These are phyloP conservation scores for Tortrix viridana DNA, from an alignment of 2,888 invertebrate genomes.

Conservation along the genomic window DNA sequence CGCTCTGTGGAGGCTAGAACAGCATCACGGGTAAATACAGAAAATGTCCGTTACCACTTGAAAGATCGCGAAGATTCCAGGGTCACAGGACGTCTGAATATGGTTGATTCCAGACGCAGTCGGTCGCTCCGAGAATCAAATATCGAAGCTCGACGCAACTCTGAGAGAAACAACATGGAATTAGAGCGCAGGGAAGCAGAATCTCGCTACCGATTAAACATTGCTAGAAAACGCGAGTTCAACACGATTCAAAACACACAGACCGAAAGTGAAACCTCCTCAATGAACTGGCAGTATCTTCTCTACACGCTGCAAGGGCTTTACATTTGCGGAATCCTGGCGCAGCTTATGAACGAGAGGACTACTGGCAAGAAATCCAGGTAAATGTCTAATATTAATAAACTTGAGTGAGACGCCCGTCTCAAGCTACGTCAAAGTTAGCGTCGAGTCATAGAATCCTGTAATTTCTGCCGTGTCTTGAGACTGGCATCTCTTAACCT, in stretches of 20 bases:
- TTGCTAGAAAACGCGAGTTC: constrained; percentile 39
- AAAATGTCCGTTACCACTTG: constrained; percentile 1
- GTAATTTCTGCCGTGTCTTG: no score
- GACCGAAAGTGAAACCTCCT: constrained; percentile 37
- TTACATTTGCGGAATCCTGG: constrained; percentile 62
- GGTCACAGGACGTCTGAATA: constrained; percentile 15
- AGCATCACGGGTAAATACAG: constrained; percentile 6
- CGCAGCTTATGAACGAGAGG: constrained; percentile 55
- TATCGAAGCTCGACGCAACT: constrained; percentile 18
- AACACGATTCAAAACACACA: constrained; percentile 32
- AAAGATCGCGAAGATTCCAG: constrained; percentile 12
- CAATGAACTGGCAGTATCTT: constrained; percentile 61
- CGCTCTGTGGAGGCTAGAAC: neutral
- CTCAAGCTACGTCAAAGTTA: no score
- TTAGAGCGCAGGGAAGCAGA: constrained; percentile 39
- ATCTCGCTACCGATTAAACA: constrained; percentile 39
- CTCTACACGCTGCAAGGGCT: constrained; percentile 67
- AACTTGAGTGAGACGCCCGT: neutral
- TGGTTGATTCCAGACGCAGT: constrained; percentile 6
- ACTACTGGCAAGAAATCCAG: constrained; percentile 42
- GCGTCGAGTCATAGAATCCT: no score
- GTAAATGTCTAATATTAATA: constrained; percentile 1
- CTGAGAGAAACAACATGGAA: constrained; percentile 26
- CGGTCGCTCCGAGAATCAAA: constrained; percentile 10
- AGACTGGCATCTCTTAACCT: no score